phyloP scores from a whole-genome alignment of 2,888 invertebrate genomes.

The Aspidapion aeneum region DNA sequence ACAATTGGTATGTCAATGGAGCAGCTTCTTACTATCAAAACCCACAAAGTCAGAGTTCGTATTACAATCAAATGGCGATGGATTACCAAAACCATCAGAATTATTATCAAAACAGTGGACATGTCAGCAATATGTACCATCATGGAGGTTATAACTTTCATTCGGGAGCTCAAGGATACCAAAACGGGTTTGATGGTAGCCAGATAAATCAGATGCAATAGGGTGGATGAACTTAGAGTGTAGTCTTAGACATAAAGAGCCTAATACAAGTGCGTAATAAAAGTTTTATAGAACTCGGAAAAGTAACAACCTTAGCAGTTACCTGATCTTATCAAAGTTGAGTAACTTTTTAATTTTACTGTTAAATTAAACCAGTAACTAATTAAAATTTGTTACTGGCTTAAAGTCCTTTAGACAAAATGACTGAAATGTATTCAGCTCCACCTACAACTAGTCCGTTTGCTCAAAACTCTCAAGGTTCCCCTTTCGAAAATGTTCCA shows the following conservation, averaged over 20 bases:
- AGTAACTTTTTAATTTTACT: no score
- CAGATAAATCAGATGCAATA: conserved; percentile 15
- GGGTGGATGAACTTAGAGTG: no score
- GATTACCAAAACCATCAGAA: conserved; percentile 9
- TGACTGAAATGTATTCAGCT: conserved; percentile 18
- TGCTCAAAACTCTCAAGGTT: conserved; percentile 7
- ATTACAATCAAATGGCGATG: conserved; percentile 11
- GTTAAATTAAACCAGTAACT: no score
- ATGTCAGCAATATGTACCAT: conserved; percentile 17
- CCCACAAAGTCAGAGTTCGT: conserved; percentile 4
- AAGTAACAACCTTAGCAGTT: no score
- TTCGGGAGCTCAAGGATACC: conserved; percentile 10
- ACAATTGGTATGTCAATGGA: conserved; percentile 16
- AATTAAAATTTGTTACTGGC: no score
- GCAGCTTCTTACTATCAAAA: conserved; percentile 7
- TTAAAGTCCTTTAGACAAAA: conserved; percentile 17
- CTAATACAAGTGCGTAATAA: no score
- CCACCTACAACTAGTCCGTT: conserved; percentile 9
- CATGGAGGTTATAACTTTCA: conserved; percentile 11
- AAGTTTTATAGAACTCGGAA: no score
- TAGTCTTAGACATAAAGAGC: no score
- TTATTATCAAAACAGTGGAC: conserved; percentile 12
- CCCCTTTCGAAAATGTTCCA: conserved; percentile 10
- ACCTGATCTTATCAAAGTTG: no score
- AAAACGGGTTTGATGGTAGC: conserved; percentile 8